Evolutionary conservation across 37 sponge, comb jelly and placozoan species (phyloP).

Genomic region (Bolinopsis microptera): DNA sequence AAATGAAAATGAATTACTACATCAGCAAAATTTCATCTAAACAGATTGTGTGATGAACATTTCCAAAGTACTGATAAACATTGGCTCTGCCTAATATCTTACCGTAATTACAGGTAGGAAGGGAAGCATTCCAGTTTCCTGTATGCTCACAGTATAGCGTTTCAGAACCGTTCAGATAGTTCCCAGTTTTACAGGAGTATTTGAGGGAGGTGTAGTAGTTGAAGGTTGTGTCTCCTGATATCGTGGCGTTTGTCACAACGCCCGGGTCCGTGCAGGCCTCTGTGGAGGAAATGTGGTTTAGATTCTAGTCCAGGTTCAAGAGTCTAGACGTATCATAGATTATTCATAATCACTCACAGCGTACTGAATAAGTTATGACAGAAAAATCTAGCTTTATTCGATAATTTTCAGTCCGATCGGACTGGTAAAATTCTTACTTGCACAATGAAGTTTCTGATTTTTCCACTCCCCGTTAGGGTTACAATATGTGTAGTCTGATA

Average conservation of each 20-base stretch:
- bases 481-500: background rate
- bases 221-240: background rate
- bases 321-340: too few relatives aligned
- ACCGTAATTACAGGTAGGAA: conserved; percentile 25
- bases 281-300: conserved; percentile 8
- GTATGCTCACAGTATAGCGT: background rate
- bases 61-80: too few relatives aligned
- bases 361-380: too few relatives aligned
- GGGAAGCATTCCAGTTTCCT: background rate
- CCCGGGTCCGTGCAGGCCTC: conserved; percentile 43
- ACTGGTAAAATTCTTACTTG: conserved; percentile 13
- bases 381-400: too few relatives aligned
- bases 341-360: too few relatives aligned
- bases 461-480: background rate
- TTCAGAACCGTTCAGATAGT: background rate
- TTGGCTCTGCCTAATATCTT: too few relatives aligned
- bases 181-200: background rate
- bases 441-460: conserved; percentile 19
- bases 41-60: too few relatives aligned
- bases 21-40: too few relatives aligned
- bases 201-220: conserved; percentile 29
- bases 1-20: too few relatives aligned
- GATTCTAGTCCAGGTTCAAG: too few relatives aligned
- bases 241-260: background rate
- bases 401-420: too few relatives aligned